phyloP scores from a whole-genome alignment of 2,113 vertebrate genomes.

The Eudyptes chrysolophus region DNA sequence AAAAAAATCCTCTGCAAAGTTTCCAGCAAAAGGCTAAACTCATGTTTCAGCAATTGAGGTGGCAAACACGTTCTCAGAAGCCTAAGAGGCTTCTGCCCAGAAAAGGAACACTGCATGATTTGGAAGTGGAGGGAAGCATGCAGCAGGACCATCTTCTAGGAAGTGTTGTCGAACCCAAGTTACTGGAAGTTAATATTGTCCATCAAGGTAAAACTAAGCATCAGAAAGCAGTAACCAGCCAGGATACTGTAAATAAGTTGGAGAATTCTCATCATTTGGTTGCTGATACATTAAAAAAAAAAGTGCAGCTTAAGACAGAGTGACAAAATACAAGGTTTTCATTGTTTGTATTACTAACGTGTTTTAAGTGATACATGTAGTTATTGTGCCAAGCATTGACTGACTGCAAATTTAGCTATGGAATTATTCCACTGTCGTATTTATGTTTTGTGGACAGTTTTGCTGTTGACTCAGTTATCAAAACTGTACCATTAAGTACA shows the following conservation, averaged over 20 bases:
- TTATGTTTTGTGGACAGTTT: not conserved
- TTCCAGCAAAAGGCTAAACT: not conserved
- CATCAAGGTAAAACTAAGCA: not conserved
- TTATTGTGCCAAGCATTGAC: not conserved
- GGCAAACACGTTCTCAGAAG: not conserved
- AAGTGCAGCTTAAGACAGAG: not conserved
- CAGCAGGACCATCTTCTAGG: not conserved
- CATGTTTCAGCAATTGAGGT: not conserved
- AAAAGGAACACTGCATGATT: fast-evolving
- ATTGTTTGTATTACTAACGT: not conserved
- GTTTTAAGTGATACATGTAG: not conserved
- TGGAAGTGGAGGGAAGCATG: not conserved
- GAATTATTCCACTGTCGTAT: not conserved
- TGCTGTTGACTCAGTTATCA: not conserved
- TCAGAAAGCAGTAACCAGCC: not conserved
- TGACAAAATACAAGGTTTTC: not conserved
- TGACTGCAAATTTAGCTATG: not conserved
- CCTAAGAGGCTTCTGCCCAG: fast-evolving
- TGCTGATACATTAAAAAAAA: not conserved
- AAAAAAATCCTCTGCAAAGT: not conserved
- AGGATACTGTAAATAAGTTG: not conserved
- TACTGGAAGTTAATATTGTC: not conserved
- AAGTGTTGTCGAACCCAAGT: not conserved
- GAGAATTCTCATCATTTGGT: not conserved
- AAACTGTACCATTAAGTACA: not conserved